phyloP scores from a whole-genome alignment of 1,140 invertebrate species.

The Ostrea denselamellosa region DNA sequence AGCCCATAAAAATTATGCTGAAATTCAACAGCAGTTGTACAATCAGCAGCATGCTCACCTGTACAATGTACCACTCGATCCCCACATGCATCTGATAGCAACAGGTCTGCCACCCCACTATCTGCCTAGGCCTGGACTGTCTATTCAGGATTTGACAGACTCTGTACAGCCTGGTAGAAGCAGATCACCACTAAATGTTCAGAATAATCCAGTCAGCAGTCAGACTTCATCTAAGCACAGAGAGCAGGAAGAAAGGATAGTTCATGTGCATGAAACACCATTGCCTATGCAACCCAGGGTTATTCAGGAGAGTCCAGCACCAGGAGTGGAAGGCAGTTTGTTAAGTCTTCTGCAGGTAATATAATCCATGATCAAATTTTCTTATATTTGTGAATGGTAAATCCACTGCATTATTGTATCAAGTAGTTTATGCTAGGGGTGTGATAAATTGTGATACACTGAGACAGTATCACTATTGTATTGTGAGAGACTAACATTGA shows the following conservation, averaged over 20 bases:
- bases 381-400: no score
- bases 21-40: slow-evolving; percentile 86
- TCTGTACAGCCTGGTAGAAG: slow-evolving; percentile 43
- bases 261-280: slow-evolving; percentile 9
- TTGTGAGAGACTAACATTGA: no score
- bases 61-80: slow-evolving; percentile 73
- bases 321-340: slow-evolving; percentile 63
- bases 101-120: slow-evolving; percentile 44
- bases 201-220: neutral
- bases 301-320: slow-evolving; percentile 43
- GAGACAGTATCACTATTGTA: no score
- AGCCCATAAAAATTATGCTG: slow-evolving; percentile 12
- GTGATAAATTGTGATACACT: no score
- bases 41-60: slow-evolving; percentile 83
- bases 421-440: no score
- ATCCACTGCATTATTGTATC: no score
- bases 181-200: slow-evolving; percentile 32
- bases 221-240: slow-evolving; percentile 35
- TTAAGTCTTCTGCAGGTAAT: slow-evolving; percentile 62
- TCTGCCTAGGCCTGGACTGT: slow-evolving; percentile 52
- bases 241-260: neutral
- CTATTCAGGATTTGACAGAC: slow-evolving; percentile 51
- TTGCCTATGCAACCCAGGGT: slow-evolving; percentile 40
- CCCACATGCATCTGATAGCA: slow-evolving; percentile 46
- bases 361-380: no score